Conservation (phyloP, 2,888 invertebrate genomes). For the Patella caerulea region DNA sequence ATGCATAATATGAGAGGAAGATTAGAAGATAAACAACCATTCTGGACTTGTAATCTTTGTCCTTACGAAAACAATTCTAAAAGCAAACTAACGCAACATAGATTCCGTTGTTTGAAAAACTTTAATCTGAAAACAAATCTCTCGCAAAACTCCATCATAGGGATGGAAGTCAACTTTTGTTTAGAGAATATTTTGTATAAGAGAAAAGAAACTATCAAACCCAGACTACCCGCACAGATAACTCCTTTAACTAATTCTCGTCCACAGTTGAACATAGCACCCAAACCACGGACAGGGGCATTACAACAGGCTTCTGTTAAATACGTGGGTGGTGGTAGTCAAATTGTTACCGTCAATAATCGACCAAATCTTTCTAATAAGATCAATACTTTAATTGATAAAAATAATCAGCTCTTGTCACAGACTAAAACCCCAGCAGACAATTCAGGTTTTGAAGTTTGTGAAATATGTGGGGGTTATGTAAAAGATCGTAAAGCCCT, state of each 20-base stretch:
- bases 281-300: slow-evolving; percentile 27
- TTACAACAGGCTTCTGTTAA: slow-evolving; percentile 18
- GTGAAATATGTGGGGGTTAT: slow-evolving; percentile 97
- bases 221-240: slow-evolving; percentile 27
- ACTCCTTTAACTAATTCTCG: not conserved
- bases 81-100: slow-evolving; percentile 89
- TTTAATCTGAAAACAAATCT: slow-evolving; percentile 88
- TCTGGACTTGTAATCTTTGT: slow-evolving; percentile 93
- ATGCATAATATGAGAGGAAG: slow-evolving; percentile 88
- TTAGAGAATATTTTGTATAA: slow-evolving; percentile 62
- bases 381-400: slow-evolving; percentile 19
- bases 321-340: not conserved
- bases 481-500: slow-evolving; percentile 95
- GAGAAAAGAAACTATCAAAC: slow-evolving; percentile 29
- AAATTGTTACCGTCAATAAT: not conserved
- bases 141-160: slow-evolving; percentile 75
- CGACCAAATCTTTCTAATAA: slow-evolving; percentile 18
- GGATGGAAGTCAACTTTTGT: slow-evolving; percentile 59
- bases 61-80: slow-evolving; percentile 95
- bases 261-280: slow-evolving; percentile 27
- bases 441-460: slow-evolving; percentile 72
- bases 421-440: not conserved
- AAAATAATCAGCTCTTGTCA: slow-evolving; percentile 15
- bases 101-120: slow-evolving; percentile 88
- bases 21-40: slow-evolving; percentile 86